Conservation (phyloP, 2,113 vertebrate genomes). For the Xenopus borealis region DNA sequence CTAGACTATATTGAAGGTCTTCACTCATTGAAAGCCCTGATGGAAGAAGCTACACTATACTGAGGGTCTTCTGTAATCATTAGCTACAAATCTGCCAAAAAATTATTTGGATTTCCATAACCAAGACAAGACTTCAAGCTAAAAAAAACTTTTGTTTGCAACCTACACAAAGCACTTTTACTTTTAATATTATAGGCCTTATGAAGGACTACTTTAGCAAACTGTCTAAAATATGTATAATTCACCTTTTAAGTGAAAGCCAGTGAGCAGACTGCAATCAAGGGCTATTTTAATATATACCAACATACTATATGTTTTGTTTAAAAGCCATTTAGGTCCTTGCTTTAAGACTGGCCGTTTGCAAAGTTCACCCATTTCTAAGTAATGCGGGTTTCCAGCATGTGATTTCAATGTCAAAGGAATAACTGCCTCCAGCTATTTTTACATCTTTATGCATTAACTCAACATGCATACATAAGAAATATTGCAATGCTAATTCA, state of each 20-base stretch:
- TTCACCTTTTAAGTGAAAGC: constrained; percentile 6
- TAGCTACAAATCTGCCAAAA: too few relatives aligned
- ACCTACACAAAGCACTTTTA: not conserved
- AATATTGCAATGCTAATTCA: constrained; percentile 49
- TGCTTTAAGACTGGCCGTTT: constrained; percentile 35
- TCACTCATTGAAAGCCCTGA: too few relatives aligned
- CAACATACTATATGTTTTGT: constrained; percentile 45
- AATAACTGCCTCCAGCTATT: constrained; percentile 58
- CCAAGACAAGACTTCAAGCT: too few relatives aligned
- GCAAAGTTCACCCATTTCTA: constrained; percentile 57
- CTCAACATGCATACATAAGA: constrained; percentile 52
- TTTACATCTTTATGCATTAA: constrained; percentile 54
- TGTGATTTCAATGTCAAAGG: constrained; percentile 62
- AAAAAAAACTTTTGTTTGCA: too few relatives aligned
- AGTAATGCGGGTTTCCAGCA: constrained; percentile 59
- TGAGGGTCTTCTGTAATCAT: too few relatives aligned
- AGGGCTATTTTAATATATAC: constrained; percentile 30
- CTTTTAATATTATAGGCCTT: not conserved
- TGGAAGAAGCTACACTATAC: too few relatives aligned
- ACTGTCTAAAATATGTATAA: not conserved
- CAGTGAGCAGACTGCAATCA: constrained; percentile 21
- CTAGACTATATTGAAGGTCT: too few relatives aligned
- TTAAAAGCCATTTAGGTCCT: constrained; percentile 43
- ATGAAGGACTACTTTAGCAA: not conserved
- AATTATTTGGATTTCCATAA: too few relatives aligned